These are phyloP conservation scores for Scaptodrosophila latifasciaeformis DNA, from an alignment of 2,888 invertebrate genomes.

Conservation along the genomic window DNA sequence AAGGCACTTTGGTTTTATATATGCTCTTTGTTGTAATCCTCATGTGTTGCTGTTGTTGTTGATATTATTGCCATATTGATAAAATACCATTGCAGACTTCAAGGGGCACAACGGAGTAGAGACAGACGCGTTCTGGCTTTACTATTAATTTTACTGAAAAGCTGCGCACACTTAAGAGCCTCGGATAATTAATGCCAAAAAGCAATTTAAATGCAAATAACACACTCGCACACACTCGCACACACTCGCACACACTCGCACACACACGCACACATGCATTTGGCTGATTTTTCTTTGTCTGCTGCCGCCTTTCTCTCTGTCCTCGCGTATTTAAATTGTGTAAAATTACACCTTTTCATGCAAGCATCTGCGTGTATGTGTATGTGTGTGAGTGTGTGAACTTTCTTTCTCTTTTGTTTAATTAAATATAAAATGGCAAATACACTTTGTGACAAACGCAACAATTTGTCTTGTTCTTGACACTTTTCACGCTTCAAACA, in stretches of 20 bases:
- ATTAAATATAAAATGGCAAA: no score
- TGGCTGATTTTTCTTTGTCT: no score
- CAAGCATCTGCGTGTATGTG: not conserved
- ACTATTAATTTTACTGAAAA: constrained; percentile 22
- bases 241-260: constrained; percentile 27
- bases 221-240: constrained; percentile 5
- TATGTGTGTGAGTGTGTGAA: not conserved
- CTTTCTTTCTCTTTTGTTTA: no score
- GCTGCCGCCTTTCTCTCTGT: no score
- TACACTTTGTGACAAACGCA: no score
- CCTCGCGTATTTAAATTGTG: no score
- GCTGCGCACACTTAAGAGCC: constrained; percentile 21
- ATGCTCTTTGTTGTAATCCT: no score
- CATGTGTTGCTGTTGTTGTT: not conserved
- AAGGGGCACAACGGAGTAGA: constrained; percentile 17
- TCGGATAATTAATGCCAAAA: constrained; percentile 27
- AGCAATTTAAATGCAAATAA: constrained; percentile 38
- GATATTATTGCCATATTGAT: not conserved
- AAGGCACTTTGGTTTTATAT: no score
- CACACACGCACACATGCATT: not conserved
- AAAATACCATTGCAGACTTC: constrained; percentile 31
- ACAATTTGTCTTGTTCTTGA: no score
- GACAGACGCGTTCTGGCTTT: not conserved
- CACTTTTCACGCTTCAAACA: no score
- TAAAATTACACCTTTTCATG: no score